Conservation (phyloP, 2,113 vertebrate genomes). For the Ursus arctos region DNA sequence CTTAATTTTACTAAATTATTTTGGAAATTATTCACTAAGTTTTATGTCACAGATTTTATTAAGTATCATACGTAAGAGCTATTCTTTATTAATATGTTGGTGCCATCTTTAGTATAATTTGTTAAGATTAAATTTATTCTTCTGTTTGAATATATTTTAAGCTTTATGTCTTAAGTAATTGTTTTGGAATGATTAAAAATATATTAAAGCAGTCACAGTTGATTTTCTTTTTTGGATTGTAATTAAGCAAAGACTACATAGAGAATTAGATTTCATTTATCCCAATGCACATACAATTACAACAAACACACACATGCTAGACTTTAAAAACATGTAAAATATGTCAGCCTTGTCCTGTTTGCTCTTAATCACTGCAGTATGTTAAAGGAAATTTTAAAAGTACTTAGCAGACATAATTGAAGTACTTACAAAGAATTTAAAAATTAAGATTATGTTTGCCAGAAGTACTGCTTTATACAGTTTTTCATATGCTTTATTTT, state of each 20-base stretch:
- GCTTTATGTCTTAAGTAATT: background rate
- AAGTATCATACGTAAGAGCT: background rate
- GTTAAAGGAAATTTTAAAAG: slow-evolving; percentile 38
- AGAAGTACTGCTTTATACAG: background rate
- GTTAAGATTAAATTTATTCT: slow-evolving; percentile 7
- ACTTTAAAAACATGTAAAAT: slow-evolving; percentile 52
- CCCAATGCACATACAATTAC: background rate
- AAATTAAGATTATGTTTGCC: slow-evolving; percentile 7
- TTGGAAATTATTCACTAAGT: background rate
- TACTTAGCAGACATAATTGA: slow-evolving; percentile 37
- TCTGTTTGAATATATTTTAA: slow-evolving; percentile 2
- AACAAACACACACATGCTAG: slow-evolving; percentile 45
- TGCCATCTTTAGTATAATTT: background rate
- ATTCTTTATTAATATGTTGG: background rate
- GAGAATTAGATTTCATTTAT: slow-evolving; percentile 6
- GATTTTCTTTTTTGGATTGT: background rate
- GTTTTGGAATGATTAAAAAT: slow-evolving; percentile 22
- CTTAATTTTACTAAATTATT: slow-evolving; percentile 10
- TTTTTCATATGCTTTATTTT: slow-evolving; percentile 24
- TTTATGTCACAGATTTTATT: slow-evolving; percentile 4
- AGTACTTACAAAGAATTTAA: slow-evolving; percentile 59
- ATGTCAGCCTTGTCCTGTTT: slow-evolving; percentile 35
- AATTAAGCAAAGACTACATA: background rate
- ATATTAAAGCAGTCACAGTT: background rate
- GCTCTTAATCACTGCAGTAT: slow-evolving; percentile 62